Base-by-base conservation (phyloP, 2,113 vertebrate species). In the Haemorhous mexicanus region DNA sequence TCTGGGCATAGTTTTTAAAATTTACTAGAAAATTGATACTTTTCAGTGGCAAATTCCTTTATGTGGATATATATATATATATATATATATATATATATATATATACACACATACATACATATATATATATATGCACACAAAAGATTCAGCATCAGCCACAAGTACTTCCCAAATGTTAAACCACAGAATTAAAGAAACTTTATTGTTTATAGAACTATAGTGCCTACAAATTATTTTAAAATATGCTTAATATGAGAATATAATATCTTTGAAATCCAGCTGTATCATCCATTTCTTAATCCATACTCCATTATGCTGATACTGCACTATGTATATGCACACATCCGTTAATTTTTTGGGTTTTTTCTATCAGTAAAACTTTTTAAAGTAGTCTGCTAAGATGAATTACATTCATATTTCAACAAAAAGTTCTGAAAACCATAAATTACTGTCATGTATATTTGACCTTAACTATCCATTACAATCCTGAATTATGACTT, bases 101-200 rank as follows among this genome's bases (percentile, higher is more conserved):
- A 5, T 9, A 15, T 13, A 50, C 5, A 41, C 11, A 39, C 11
- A 39, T 39, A 39, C 11, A 39, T 39, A 39, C 11, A 11, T 27
- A 28, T 28, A 67, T 4, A 7, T 7, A 16, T 6, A 41, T 37
- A 37, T 37, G 37, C 3, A n/a, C 28, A 44, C 3, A 35, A 8
- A 27, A 0, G 0, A 30, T 10, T 61, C 33, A 64, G 28, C 6
- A 41, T 32, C 33, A 46, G 30, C 18, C 3, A 3, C 32, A 74
- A 76, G n/a, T 56, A 50, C 5, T 69, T 56, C 8, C 46, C 6
- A 30, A 78, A 4, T 30, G 41, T 52, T 78, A 81, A 94, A 69
- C 2, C 32, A 32, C 55, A 87, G 26, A 74, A 74, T 44, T 58
- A 66, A 76, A 81, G 10, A 59, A 66, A 66, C 4, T 33, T 89